Percentiles rank a stretch among this genome's conserved stretches.
phyloP scores from a whole-genome alignment of 2,113 vertebrate genomes.

The Carettochelys insculpta region DNA sequence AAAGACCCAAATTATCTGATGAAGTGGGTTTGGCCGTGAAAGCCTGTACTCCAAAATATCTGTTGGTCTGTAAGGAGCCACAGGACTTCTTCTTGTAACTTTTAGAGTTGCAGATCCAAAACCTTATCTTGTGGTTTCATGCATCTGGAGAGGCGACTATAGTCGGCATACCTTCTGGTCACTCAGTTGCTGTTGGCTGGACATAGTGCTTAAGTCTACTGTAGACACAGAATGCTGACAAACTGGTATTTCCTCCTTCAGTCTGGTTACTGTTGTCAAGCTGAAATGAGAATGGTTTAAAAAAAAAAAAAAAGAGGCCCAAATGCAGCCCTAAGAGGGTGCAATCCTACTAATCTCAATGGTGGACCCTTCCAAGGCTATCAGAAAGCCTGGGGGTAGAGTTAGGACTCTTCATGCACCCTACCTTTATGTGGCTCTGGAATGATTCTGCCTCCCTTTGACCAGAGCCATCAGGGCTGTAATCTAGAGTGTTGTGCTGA shows the following conservation, averaged over 20 bases:
- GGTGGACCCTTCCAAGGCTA: not conserved
- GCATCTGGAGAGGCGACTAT: constrained; percentile 16
- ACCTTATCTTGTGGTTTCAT: constrained; percentile 13
- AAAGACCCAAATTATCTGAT: too few species aligned
- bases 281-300: not conserved
- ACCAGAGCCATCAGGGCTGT: too few species aligned
- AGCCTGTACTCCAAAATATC: too few species aligned
- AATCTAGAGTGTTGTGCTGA: too few species aligned
- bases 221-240: accelerated
- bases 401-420: not conserved
- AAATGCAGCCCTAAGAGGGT: not conserved
- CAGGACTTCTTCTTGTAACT: constrained; percentile 36
- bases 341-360: not conserved
- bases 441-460: too few species aligned
- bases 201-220: not conserved
- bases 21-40: too few species aligned
- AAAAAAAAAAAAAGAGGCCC: not conserved
- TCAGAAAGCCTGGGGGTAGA: not conserved
- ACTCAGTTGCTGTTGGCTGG: not conserved
- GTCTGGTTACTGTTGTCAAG: not conserved
- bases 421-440: not conserved
- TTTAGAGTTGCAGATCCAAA: constrained; percentile 18
- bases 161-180: not conserved
- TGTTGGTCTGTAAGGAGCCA: too few species aligned
- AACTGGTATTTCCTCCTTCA: not conserved